Evolutionary conservation across 2,888 invertebrate species (phyloP).

Genomic region (Coleophora deauratella): DNA sequence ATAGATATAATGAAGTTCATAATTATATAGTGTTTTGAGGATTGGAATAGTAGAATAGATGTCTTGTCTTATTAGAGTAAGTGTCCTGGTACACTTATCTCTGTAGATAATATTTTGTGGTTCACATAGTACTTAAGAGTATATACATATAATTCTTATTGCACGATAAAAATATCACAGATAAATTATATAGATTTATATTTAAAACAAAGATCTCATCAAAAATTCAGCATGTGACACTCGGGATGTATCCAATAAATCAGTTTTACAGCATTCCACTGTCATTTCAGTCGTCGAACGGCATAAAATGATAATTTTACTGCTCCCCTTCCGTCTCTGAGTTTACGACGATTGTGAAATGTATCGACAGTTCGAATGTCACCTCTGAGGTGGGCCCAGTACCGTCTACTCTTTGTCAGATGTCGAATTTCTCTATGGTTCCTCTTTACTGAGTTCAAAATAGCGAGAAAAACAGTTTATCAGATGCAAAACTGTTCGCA

Average conservation of each 20-base stretch:
- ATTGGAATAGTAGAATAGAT: too few relatives aligned
- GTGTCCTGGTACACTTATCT: too few relatives aligned
- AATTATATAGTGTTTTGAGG: too few relatives aligned
- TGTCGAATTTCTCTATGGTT: conserved; percentile 22
- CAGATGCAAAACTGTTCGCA: background rate
- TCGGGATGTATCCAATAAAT: conserved; percentile 70
- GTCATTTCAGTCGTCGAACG: conserved; percentile 74
- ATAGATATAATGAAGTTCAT: too few relatives aligned
- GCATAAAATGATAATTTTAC: conserved; percentile 75
- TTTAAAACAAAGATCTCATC: conserved; percentile 64
- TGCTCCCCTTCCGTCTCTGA: conserved; percentile 70
- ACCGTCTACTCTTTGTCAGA: conserved; percentile 5
- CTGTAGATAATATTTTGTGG: too few relatives aligned
- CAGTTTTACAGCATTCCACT: conserved; percentile 73
- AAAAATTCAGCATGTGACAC: conserved; percentile 70
- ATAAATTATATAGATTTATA: too few relatives aligned
- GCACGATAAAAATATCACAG: too few relatives aligned
- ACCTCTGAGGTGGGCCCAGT: conserved; percentile 54
- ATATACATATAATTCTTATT: too few relatives aligned
- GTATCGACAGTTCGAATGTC: conserved; percentile 72
- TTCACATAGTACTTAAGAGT: too few relatives aligned
- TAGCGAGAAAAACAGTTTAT: conserved; percentile 16
- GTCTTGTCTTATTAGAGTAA: too few relatives aligned
- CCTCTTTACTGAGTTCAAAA: conserved; percentile 28
- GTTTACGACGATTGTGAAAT: conserved; percentile 75